A percentile compares a stretch with the other conserved stretches of the same genome.
Conservation (phyloP, 2,113 vertebrate genomes). For the Spermophilus dauricus region DNA sequence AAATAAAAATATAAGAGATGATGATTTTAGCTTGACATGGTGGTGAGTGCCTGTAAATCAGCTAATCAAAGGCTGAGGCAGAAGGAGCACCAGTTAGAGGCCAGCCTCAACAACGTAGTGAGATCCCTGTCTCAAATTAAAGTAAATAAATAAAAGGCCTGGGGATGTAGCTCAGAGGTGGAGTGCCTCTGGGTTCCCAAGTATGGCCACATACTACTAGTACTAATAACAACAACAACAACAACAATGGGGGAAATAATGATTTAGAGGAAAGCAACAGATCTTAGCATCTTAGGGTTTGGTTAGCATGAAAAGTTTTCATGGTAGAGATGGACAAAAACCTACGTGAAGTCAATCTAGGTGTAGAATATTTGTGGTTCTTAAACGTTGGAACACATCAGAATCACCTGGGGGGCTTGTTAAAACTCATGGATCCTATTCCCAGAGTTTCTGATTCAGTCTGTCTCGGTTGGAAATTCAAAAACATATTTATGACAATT, state of each 20-base stretch:
- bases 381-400: background rate
- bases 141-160: background rate
- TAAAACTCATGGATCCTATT: background rate
- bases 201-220: background rate
- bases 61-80: background rate
- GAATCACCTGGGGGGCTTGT: background rate
- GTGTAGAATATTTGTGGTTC: background rate
- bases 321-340: background rate
- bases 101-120: background rate
- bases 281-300: slow-evolving; percentile 29
- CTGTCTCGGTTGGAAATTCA: background rate
- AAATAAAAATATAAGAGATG: background rate
- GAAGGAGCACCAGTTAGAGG: background rate
- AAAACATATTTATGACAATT: slow-evolving; percentile 13
- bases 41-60: background rate
- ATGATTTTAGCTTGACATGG: background rate
- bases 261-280: background rate
- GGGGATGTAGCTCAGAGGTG: background rate
- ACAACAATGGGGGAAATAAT: too few relatives aligned
- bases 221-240: background rate
- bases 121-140: background rate
- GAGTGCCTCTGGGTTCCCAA: background rate
- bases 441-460: background rate
- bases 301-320: background rate
- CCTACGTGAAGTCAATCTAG: background rate